phyloP scores from a whole-genome alignment of 2,888 invertebrate species.

The Heliconius ethilla region DNA sequence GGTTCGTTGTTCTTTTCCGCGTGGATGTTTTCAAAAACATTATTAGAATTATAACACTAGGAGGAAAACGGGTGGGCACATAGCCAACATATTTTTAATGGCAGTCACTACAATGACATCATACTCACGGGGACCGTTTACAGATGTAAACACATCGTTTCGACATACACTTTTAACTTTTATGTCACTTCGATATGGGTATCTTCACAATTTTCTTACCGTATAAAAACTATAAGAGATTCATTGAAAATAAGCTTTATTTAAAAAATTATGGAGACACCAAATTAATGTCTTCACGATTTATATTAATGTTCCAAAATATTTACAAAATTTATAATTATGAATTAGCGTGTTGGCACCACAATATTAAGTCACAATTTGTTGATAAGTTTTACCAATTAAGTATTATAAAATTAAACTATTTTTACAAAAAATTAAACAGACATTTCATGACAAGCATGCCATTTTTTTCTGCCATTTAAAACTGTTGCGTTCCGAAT shows the following conservation, averaged over 20 bases:
- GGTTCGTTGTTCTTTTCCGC: slow-evolving; percentile 68
- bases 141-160: slow-evolving; percentile 80
- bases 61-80: slow-evolving; percentile 80
- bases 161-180: slow-evolving; percentile 57
- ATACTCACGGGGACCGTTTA: slow-evolving; percentile 77
- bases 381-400: slow-evolving; percentile 47
- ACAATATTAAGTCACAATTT: slow-evolving; percentile 45
- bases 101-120: slow-evolving; percentile 78
- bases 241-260: slow-evolving; percentile 57
- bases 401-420: slow-evolving; percentile 56
- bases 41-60: slow-evolving; percentile 66
- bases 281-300: slow-evolving; percentile 74
- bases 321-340: slow-evolving; percentile 51
- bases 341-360: slow-evolving; percentile 58
- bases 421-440: slow-evolving; percentile 64
- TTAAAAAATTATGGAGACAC: slow-evolving; percentile 64
- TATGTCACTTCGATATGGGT: slow-evolving; percentile 48
- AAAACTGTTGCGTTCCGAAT: slow-evolving; percentile 70
- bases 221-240: slow-evolving; percentile 34
- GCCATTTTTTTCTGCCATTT: slow-evolving; percentile 71
- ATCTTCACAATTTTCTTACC: slow-evolving; percentile 36
- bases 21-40: slow-evolving; percentile 67
- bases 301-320: slow-evolving; percentile 56
- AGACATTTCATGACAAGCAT: slow-evolving; percentile 76
- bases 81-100: slow-evolving; percentile 79